phyloP scores from a whole-genome alignment of 2,113 vertebrate species.

The Donacobius atricapilla region DNA sequence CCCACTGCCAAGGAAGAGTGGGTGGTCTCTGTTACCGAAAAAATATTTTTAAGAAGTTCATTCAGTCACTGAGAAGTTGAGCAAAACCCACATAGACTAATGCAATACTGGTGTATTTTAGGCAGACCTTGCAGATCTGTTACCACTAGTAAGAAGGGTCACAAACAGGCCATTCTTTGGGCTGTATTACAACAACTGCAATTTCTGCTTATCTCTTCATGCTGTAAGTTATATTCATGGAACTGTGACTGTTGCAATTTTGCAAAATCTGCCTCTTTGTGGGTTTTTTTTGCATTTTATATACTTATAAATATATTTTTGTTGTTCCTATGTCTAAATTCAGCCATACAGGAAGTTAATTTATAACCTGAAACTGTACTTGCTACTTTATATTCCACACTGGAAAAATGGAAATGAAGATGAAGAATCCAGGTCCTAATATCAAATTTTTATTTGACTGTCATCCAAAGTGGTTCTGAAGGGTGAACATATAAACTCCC shows the following conservation, averaged over 20 bases:
- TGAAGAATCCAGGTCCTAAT: background rate
- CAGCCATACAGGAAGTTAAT: background rate
- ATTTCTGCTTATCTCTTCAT: background rate
- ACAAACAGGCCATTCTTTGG: background rate
- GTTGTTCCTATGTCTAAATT: background rate
- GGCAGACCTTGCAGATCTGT: background rate
- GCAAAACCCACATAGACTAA: background rate
- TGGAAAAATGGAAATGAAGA: background rate
- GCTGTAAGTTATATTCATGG: background rate
- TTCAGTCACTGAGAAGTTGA: background rate
- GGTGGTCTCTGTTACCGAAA: background rate
- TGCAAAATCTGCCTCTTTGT: background rate
- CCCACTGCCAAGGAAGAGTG: background rate
- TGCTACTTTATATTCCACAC: background rate
- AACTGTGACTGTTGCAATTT: background rate
- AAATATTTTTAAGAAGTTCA: background rate
- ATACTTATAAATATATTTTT: background rate
- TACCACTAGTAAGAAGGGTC: background rate
- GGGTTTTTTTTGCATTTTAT: background rate
- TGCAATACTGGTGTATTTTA: background rate
- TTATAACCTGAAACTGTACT: background rate
- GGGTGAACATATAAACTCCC: fast-evolving
- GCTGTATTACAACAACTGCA: background rate
- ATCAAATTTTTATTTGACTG: background rate
- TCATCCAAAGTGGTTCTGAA: background rate